phyloP scores from a whole-genome alignment of 1,140 invertebrate species.

The Atta colombica region DNA sequence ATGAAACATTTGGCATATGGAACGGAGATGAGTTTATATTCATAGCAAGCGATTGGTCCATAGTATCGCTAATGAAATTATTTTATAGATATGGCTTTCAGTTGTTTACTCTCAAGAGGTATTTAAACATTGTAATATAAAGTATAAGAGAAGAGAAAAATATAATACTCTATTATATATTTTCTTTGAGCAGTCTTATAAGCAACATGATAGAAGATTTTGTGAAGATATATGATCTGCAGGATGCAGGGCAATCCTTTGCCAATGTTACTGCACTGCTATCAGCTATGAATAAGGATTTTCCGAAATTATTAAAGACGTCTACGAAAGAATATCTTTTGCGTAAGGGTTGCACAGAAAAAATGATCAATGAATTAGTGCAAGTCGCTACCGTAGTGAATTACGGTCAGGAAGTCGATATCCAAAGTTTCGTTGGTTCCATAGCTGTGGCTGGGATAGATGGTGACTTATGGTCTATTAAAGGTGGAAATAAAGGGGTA shows the following conservation, averaged over 20 bases:
- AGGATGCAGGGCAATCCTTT: slow-evolving; percentile 87
- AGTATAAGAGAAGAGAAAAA: neutral
- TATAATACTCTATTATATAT: slow-evolving; percentile 4
- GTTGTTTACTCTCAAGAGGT: slow-evolving; percentile 84
- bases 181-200: slow-evolving; percentile 74
- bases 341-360: slow-evolving; percentile 83
- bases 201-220: slow-evolving; percentile 80
- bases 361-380: slow-evolving; percentile 88
- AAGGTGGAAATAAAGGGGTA: slow-evolving; percentile 89
- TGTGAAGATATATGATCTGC: slow-evolving; percentile 88
- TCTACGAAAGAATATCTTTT: slow-evolving; percentile 84
- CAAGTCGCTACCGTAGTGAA: slow-evolving; percentile 87
- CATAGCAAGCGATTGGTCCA: slow-evolving; percentile 85
- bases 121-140: slow-evolving; percentile 66
- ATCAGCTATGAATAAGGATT: slow-evolving; percentile 86
- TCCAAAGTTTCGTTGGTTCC: slow-evolving; percentile 89
- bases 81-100: slow-evolving; percentile 88
- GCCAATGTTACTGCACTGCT: slow-evolving; percentile 87
- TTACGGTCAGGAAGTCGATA: slow-evolving; percentile 89
- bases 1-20: slow-evolving; percentile 85
- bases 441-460: slow-evolving; percentile 88
- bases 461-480: slow-evolving; percentile 88
- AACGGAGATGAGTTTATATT: slow-evolving; percentile 88
- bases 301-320: slow-evolving; percentile 85
- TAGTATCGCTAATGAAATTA: slow-evolving; percentile 85